phyloP scores from a whole-genome alignment of 2,797 vertebrate genomes.

The Urophycis tenuis region DNA sequence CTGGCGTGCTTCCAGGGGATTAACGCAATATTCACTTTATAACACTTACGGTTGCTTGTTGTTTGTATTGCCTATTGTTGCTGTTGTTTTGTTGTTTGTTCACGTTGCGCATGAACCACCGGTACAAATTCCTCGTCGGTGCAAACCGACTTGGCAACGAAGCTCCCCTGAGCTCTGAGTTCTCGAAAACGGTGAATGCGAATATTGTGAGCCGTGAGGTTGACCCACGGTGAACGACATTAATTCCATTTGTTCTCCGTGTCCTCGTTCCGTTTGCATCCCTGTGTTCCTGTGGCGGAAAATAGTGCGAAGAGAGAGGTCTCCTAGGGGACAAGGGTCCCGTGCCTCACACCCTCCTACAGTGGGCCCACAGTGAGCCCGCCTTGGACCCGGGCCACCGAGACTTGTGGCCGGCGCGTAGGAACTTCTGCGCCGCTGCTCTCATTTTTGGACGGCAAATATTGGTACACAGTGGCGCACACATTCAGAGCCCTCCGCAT shows the following conservation, averaged over 20 bases:
- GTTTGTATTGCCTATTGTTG: too few species aligned
- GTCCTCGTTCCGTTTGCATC: conserved; percentile 43
- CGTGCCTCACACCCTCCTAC: conserved; percentile 43
- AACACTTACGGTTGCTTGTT: too few species aligned
- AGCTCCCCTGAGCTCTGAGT: too few species aligned
- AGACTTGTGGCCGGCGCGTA: conserved; percentile 59
- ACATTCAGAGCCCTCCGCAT: conserved; percentile 63
- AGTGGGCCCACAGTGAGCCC: conserved; percentile 60
- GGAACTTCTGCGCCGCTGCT: conserved; percentile 51
- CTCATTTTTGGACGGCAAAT: conserved; percentile 69
- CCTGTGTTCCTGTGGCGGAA: conserved; percentile 32
- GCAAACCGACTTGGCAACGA: too few species aligned
- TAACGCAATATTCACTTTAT: too few species aligned
- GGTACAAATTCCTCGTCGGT: too few species aligned
- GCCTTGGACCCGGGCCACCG: conserved; percentile 59
- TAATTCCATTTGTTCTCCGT: not conserved
- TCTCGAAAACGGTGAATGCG: not conserved
- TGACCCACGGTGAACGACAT: not conserved
- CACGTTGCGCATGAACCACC: too few species aligned
- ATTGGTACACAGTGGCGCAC: conserved; percentile 61
- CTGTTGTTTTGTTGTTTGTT: too few species aligned
- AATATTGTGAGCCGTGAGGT: not conserved
- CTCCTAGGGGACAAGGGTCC: conserved; percentile 9
- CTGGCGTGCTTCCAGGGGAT: too few species aligned
- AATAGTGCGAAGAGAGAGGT: not conserved